A percentile compares a stretch with the other conserved stretches of the same genome.
Conservation (phyloP, 1,140 invertebrate genomes). For the Euglossa dilemma region DNA sequence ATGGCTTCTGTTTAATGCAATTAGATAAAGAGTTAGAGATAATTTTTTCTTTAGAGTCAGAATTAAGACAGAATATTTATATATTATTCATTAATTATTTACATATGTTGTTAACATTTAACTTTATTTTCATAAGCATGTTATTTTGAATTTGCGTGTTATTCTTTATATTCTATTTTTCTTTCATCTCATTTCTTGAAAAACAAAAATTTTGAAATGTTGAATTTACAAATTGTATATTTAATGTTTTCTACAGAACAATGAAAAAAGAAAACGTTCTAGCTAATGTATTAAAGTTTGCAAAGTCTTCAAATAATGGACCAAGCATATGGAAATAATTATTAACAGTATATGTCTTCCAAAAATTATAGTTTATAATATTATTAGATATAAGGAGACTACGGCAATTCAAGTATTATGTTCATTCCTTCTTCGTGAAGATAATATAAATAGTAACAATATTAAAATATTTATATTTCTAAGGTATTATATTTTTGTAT, state of each 20-base stretch:
- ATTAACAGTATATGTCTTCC: constrained; percentile 13
- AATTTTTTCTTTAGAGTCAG: not conserved
- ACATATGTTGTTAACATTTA: not conserved
- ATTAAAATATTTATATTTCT: constrained; percentile 19
- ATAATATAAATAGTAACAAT: constrained; percentile 18
- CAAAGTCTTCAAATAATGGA: constrained; percentile 2
- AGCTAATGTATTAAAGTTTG: constrained; percentile 13
- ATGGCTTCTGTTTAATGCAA: not conserved
- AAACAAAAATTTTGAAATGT: not conserved
- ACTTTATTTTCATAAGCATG: not conserved
- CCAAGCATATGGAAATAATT: not conserved
- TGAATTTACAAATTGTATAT: constrained; percentile 79
- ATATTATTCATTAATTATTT: not conserved
- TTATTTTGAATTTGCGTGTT: not conserved
- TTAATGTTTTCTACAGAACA: constrained; percentile 36
- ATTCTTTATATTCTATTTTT: not conserved
- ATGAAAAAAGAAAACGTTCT: constrained; percentile 25
- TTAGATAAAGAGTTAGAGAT: not conserved
- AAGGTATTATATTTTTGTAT: constrained; percentile 42
- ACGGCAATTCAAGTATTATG: constrained; percentile 16
- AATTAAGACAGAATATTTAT: not conserved
- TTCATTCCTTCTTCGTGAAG: constrained; percentile 10
- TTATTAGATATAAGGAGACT: not conserved
- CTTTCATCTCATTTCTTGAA: not conserved
- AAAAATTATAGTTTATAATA: not conserved